phyloP scores from a whole-genome alignment of 2,113 vertebrate species.

The Crotalus tigris region DNA sequence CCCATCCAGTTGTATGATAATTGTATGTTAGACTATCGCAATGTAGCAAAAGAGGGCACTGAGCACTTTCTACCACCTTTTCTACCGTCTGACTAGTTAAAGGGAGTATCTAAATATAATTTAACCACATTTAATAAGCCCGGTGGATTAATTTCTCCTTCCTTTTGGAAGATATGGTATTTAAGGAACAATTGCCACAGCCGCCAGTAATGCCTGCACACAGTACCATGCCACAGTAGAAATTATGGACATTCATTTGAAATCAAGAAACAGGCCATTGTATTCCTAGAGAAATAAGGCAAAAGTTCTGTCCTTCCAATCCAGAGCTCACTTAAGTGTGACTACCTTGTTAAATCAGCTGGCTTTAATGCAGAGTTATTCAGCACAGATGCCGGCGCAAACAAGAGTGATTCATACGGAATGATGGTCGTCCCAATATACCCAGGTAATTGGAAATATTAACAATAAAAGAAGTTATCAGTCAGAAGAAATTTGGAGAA shows the following conservation, averaged over 20 bases:
- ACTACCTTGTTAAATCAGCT: background rate
- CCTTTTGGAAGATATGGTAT: background rate
- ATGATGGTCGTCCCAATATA: background rate
- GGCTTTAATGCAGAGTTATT: background rate
- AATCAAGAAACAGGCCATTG: background rate
- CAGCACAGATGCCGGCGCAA: background rate
- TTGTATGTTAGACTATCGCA: background rate
- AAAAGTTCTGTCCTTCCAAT: background rate
- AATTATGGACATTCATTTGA: background rate
- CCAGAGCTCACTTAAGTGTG: background rate
- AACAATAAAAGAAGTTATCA: background rate
- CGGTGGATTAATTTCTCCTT: background rate
- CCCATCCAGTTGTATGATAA: background rate
- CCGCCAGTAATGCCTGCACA: background rate
- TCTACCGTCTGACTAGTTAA: background rate
- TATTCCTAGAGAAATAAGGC: background rate
- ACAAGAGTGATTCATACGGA: background rate
- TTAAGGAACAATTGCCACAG: background rate
- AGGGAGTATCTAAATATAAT: background rate
- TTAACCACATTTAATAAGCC: background rate
- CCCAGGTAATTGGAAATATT: background rate
- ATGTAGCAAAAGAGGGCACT: too few species aligned
- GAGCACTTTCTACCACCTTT: background rate
- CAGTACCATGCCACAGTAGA: background rate
- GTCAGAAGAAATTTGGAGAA: background rate